phyloP scores from a whole-genome alignment of 2,113 vertebrate genomes.

The Ardeotis arabs region DNA sequence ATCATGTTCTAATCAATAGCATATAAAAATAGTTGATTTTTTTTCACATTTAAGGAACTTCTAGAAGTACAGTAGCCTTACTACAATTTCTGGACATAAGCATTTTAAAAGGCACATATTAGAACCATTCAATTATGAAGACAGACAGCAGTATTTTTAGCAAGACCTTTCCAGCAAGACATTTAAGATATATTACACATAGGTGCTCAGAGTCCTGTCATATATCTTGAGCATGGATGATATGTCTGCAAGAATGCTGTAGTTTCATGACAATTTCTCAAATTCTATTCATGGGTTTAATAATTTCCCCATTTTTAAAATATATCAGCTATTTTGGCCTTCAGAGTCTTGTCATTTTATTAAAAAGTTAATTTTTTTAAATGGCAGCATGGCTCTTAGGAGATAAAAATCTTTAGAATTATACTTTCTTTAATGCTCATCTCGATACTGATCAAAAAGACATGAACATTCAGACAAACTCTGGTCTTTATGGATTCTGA shows the following conservation, averaged over 20 bases:
- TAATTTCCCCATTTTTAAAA: slow-evolving; percentile 14
- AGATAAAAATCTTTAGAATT: not conserved
- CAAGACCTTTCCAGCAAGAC: slow-evolving; percentile 33
- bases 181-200: slow-evolving; percentile 41
- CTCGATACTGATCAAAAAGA: not conserved
- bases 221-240: slow-evolving; percentile 19
- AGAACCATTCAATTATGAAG: slow-evolving; percentile 34
- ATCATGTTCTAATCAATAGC: not conserved
- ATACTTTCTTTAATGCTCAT: not conserved
- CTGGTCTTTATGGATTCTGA: not conserved
- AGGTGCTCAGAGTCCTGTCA: slow-evolving; percentile 2
- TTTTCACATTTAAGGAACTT: not conserved
- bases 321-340: slow-evolving; percentile 10
- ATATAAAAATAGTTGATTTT: not conserved
- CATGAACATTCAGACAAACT: rapidly evolving
- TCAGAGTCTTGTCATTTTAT: not conserved
- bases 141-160: slow-evolving; percentile 37
- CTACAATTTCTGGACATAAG: not conserved
- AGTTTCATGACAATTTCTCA: slow-evolving; percentile 29
- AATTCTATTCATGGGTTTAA: slow-evolving; percentile 29
- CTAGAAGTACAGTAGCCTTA: not conserved
- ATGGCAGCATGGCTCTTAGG: not conserved
- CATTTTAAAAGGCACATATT: slow-evolving; percentile 18
- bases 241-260: slow-evolving; percentile 10
- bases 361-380: not conserved